These are phyloP conservation scores for Morinoia aosen DNA, from an alignment of 2,888 invertebrate species.

Conservation along the genomic window DNA sequence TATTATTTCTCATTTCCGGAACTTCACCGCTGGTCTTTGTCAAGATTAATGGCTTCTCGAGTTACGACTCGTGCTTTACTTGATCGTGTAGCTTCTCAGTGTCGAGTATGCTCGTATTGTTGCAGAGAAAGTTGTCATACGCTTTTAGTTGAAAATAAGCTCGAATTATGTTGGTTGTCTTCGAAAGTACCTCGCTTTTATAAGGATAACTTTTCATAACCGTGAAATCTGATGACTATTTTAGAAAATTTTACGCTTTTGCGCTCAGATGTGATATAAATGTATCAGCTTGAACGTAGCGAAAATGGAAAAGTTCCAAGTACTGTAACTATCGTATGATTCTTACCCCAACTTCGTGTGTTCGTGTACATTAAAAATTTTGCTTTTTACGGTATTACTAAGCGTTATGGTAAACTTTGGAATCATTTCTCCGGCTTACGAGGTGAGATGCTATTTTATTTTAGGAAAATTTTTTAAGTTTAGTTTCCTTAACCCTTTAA, in stretches of 20 bases:
- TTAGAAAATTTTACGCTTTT: neutral
- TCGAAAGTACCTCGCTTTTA: neutral
- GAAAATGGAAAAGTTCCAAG: neutral
- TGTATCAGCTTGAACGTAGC: neutral
- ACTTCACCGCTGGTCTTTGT: neutral
- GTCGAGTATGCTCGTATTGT: neutral
- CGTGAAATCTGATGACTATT: neutral
- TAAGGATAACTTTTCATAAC: neutral
- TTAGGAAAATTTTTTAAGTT: too few species aligned
- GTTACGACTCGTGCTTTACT: neutral
- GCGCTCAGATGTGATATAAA: neutral
- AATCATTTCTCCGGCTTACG: too few species aligned
- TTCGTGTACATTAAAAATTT: neutral
- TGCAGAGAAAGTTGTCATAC: neutral
- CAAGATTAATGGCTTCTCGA: conserved; percentile 10
- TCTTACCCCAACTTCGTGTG: too few species aligned
- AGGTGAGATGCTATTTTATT: too few species aligned
- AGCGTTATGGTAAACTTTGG: neutral
- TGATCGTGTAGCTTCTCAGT: neutral
- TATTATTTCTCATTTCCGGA: neutral
- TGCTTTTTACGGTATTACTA: neutral
- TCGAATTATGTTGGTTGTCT: neutral
- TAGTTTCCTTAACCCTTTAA: too few species aligned
- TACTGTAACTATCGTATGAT: too few species aligned
- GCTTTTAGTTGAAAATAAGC: neutral